Evolutionary conservation across 1,140 invertebrate species (phyloP), one percentile per base, ranked within the genome.

Genomic region (Lanistes nyassanus): DNA sequence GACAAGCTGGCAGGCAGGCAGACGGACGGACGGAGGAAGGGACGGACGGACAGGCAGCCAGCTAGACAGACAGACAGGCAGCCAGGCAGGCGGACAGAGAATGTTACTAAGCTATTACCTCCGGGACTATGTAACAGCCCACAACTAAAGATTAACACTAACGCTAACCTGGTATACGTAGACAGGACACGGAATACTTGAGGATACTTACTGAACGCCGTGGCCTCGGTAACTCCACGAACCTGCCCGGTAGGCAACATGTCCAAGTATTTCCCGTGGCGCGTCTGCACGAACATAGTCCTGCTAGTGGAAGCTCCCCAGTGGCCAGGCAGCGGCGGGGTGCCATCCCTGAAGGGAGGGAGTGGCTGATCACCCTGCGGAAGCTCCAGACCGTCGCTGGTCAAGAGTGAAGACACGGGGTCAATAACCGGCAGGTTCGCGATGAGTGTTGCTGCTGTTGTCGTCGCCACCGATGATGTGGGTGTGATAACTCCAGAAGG

Each of bases 361-460:
- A 53, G 34, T 37, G 70, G 70, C 70, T 72, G 70, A 55, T 72
- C 70, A 16, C 70, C 70, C 70, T 60, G 70, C 6, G 70, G 55
- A 5, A 72, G 55, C 55, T 72, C 70, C 55, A 72, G 70, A 29
- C 70, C 60, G 55, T 58, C 23, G 70, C 60, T 60, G 29, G 11
- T 31, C 11, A 60, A 31, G n/a, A 60, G 11, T 19, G 56, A 31
- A 7, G 56, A 60, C 11, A 23, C 29, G 56, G 23, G 56, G 19
- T 47, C 42, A 7, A 60, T 9, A 23, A 31, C 56, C 29, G 56
- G 56, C n/a, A 31, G 56, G 56, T 31, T 11, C 1, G 56, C 6
- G 29, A 31, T 31, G 29, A 11, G 13, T 53, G 51, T 53, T 23
- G 51, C 51, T 13, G 13, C 23, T 13, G 13, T 53, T 53, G 56